A percentile compares a stretch with the other conserved stretches of the same genome.
Evolutionary conservation across 2,797 vertebrate genomes (phyloP).

Genomic region (Parauchenoglanis ngamensis): DNA sequence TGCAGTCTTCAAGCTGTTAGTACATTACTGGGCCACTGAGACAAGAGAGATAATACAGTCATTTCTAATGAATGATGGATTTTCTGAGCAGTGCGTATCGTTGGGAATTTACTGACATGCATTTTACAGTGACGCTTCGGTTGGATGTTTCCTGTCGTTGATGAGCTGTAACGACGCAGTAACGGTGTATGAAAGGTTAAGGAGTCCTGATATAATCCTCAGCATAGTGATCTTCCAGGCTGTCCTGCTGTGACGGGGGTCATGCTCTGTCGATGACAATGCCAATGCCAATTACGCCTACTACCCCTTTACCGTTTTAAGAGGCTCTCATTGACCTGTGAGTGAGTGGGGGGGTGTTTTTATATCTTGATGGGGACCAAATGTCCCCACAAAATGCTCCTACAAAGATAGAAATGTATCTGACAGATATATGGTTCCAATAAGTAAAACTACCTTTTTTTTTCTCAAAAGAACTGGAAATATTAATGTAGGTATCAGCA

Average conservation of each 20-base stretch:
- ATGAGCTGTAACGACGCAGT: constrained; percentile 21
- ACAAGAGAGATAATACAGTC: constrained; percentile 21
- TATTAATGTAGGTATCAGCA: no score
- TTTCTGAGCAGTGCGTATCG: neutral
- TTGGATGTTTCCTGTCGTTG: constrained; percentile 34
- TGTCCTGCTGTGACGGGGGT: constrained; percentile 41
- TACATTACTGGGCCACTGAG: constrained; percentile 9
- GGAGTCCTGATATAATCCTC: constrained; percentile 35
- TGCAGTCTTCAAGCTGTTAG: constrained; percentile 3
- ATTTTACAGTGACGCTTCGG: constrained; percentile 11
- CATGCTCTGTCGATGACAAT: constrained; percentile 49
- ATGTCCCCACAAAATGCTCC: neutral
- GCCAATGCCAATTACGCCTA: constrained; percentile 50
- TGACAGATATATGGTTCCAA: neutral
- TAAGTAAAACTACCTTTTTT: neutral
- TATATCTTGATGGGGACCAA: neutral
- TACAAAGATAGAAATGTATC: neutral
- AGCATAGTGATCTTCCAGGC: constrained; percentile 19
- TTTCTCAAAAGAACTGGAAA: neutral
- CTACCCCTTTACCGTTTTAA: constrained; percentile 34
- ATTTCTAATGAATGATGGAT: neutral
- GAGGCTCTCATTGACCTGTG: constrained; percentile 40
- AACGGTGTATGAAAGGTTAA: constrained; percentile 30
- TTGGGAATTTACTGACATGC: constrained; percentile 22
- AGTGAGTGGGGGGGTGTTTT: neutral